A percentile compares a stretch with the other conserved stretches of the same genome.
Conservation (phyloP, 2,113 vertebrate species). For the Ranitomeya variabilis region DNA sequence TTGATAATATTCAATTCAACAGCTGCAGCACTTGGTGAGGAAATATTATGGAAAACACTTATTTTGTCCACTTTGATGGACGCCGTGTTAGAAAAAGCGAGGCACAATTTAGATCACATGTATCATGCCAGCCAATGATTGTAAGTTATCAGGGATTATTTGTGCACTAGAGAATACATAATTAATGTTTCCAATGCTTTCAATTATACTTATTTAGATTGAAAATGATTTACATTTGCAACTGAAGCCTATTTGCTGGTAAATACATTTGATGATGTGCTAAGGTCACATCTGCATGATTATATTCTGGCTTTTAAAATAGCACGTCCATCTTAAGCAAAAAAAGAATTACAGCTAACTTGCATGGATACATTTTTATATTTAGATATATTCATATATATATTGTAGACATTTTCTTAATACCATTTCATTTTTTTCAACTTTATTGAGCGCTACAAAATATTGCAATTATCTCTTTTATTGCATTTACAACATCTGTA, state of each 20-base stretch:
- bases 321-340: background rate
- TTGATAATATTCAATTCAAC: background rate
- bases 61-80: slow-evolving; percentile 12
- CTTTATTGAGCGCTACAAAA: background rate
- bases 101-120: background rate
- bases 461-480: background rate
- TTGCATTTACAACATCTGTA: background rate
- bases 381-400: no score
- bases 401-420: no score
- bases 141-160: background rate
- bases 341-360: background rate
- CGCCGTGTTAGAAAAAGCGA: background rate
- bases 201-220: slow-evolving; percentile 10
- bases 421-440: background rate
- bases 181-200: slow-evolving; percentile 15
- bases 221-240: background rate
- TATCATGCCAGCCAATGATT: slow-evolving; percentile 15
- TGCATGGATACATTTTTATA: background rate
- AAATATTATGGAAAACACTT: background rate
- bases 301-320: background rate
- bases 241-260: slow-evolving; percentile 6
- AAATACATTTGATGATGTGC: background rate
- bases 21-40: background rate
- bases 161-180: slow-evolving; percentile 1
- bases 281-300: slow-evolving; percentile 10